Evolutionary conservation across 2,888 invertebrate genomes (phyloP), one percentile per base, ranked within the genome.

Genomic region (Meloe dianella): DNA sequence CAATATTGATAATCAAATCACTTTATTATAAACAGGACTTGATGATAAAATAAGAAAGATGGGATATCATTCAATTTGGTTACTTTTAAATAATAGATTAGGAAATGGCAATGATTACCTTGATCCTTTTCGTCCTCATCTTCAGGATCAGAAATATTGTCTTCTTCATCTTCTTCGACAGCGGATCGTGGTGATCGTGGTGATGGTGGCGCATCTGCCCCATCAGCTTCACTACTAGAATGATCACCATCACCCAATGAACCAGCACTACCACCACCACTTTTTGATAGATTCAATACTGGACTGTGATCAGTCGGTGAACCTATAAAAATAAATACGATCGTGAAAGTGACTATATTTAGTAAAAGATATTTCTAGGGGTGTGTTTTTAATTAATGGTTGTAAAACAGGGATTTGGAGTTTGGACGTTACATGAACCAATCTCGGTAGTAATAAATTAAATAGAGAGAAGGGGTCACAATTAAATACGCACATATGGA

Each of bases 201-300:
- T 78, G 82, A 88, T 22, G 82, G 69, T 51, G 84, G 87, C 58
- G 87, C 83, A 66, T 89, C 85, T 80, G 89, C 80, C 83, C 89
- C 86, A 82, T 90, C 87, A 80, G 89, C 86, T 84, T 91, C 87
- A 78, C 88, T 88, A 73, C 88, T 88, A 71, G 89, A 89, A 77
- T 86, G 87, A 74, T 90, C 90, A 73, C 87, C 87, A 69, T 90
- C 91, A 57, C 88, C 89, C 38, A 88, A 83, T 56, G 89, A 89
- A 80, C 79, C 85, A 54, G 84, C 85, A 79, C 93, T 93, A 73
- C 92, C 93, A 70, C 91, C 91, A 63, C 93, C 94, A 65, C 93
- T 94, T 85, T 96, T 96, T 64, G 96, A 95, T 67, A 96, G 87
- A 86, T 96, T 96, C 78, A 96, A 85, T 74, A 96, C 95, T 70